Percentiles rank a stretch among this genome's conserved stretches.
These are phyloP conservation scores for Salmo trutta DNA, from an alignment of 2,797 vertebrate genomes.

Conservation along the genomic window DNA sequence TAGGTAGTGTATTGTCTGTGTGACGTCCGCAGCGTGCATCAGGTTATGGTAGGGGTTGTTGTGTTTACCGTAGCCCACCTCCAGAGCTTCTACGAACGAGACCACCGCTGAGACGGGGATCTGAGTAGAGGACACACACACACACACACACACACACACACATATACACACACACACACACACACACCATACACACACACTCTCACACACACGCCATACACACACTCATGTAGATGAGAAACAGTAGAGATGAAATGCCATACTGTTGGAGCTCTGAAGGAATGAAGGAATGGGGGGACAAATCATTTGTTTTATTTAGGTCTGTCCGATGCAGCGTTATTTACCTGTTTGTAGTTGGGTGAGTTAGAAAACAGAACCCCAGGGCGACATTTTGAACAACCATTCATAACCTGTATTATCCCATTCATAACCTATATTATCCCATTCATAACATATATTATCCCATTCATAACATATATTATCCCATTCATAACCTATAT, in stretches of 20 bases:
- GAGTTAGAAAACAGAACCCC: not conserved
- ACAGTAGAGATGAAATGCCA: too few relatives aligned
- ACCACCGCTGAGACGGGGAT: slow-evolving; percentile 97
- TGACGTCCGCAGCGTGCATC: slow-evolving; percentile 94
- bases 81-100: slow-evolving; percentile 95
- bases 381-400: not conserved
- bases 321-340: too few relatives aligned
- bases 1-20: slow-evolving; percentile 94
- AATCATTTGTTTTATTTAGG: not conserved
- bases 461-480: too few relatives aligned
- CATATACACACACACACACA: too few relatives aligned
- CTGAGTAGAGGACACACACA: slow-evolving; percentile 66
- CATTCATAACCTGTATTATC: not conserved
- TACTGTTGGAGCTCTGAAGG: too few relatives aligned
- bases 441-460: too few relatives aligned
- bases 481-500: too few relatives aligned
- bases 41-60: slow-evolving; percentile 99
- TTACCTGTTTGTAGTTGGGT: too few relatives aligned
- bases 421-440: too few relatives aligned
- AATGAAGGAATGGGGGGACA: not conserved
- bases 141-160: not conserved
- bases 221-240: too few relatives aligned
- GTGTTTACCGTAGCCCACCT: slow-evolving; percentile 96
- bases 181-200: too few relatives aligned
- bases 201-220: too few relatives aligned